Evolutionary conservation across 2,113 vertebrate species (phyloP).

Genomic region (Dissostichus mawsoni): DNA sequence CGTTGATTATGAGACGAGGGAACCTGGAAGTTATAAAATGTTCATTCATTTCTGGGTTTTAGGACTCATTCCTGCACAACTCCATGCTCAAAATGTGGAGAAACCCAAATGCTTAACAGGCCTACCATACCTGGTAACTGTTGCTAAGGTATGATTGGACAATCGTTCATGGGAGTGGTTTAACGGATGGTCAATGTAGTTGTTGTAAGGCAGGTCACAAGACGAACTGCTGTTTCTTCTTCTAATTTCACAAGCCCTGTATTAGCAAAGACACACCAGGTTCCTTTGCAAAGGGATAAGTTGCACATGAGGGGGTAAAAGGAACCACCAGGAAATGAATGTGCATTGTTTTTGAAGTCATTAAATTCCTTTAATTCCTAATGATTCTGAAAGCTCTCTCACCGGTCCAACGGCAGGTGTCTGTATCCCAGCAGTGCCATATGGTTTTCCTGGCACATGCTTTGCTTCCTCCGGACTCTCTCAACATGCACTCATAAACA

Average conservation of each 20-base stretch:
- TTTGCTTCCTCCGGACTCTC: constrained; percentile 73
- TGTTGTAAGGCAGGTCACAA: neutral
- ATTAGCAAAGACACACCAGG: constrained; percentile 19
- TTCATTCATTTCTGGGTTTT: too few relatives aligned
- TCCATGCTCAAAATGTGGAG: neutral
- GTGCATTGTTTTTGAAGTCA: constrained; percentile 75
- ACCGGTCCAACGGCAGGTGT: constrained; percentile 75
- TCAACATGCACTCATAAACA: constrained; percentile 80
- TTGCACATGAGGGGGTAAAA: constrained; percentile 50
- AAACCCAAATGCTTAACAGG: neutral
- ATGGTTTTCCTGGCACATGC: constrained; percentile 81
- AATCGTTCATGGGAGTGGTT: neutral
- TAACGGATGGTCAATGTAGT: neutral
- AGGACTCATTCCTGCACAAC: too few relatives aligned
- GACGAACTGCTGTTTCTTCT: neutral
- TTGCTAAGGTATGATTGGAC: neutral
- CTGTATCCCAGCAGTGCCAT: constrained; percentile 78
- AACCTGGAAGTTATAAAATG: too few relatives aligned
- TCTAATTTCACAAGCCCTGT: neutral
- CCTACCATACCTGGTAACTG: neutral
- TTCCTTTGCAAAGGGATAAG: constrained; percentile 32
- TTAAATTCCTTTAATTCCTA: constrained; percentile 80
- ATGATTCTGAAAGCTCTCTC: constrained; percentile 74
- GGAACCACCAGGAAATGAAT: constrained; percentile 64
- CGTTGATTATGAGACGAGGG: too few relatives aligned